phyloP scores from a whole-genome alignment of 2,113 vertebrate genomes.

The Plecotus auritus region DNA sequence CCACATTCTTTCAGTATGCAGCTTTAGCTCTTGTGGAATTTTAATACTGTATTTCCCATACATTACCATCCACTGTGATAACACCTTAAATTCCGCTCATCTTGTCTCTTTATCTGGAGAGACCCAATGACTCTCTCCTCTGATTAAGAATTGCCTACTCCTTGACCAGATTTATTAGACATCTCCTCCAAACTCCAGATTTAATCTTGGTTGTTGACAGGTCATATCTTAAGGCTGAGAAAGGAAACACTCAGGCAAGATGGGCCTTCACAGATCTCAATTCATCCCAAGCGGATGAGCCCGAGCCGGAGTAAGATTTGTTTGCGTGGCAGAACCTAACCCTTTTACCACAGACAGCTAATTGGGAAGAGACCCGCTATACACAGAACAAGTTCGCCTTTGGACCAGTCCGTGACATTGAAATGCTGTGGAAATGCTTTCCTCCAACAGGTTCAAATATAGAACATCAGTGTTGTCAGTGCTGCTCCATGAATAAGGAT shows the following conservation, averaged over 20 bases:
- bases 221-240: background rate
- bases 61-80: background rate
- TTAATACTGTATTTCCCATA: background rate
- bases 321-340: background rate
- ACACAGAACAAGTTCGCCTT: accelerated
- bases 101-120: background rate
- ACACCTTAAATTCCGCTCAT: background rate
- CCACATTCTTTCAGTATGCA: background rate
- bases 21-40: background rate
- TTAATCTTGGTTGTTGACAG: background rate
- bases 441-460: background rate
- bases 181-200: background rate
- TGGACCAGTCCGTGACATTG: background rate
- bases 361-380: background rate
- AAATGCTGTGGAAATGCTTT: background rate
- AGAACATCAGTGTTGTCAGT: background rate
- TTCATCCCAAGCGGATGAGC: background rate
- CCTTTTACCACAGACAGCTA: background rate
- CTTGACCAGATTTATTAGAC: background rate
- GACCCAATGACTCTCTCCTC: background rate
- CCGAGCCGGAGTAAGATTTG: background rate
- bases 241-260: background rate
- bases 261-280: background rate
- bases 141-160: background rate
- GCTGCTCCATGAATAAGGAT: background rate